These are phyloP conservation scores for Diarsia dahlii DNA, from an alignment of 2,888 invertebrate species.

Conservation along the genomic window DNA sequence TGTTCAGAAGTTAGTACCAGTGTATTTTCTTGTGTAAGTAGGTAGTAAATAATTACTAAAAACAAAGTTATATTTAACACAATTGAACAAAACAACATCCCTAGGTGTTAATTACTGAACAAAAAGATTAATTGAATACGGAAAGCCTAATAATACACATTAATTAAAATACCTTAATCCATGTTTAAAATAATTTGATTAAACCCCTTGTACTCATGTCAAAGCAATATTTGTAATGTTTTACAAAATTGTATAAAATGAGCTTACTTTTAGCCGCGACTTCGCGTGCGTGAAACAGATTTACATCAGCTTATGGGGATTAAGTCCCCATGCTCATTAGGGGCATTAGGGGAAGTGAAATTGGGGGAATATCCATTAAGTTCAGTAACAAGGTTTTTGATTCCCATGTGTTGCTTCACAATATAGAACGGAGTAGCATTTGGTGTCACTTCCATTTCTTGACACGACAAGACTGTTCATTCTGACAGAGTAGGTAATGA, in stretches of 20 bases:
- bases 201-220: conserved; percentile 11
- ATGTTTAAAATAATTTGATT: conserved; percentile 14
- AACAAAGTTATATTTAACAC: background rate
- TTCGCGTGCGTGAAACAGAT: conserved; percentile 58
- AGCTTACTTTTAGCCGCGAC: conserved; percentile 26
- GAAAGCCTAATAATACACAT: conserved; percentile 17
- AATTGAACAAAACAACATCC: too few relatives aligned
- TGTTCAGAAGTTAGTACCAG: background rate
- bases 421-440: background rate
- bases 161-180: conserved; percentile 22
- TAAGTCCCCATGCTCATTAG: conserved; percentile 60
- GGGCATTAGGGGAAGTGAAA: conserved; percentile 51
- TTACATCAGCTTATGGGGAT: conserved; percentile 58
- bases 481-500: background rate
- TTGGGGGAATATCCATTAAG: conserved; percentile 53
- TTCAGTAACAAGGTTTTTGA: conserved; percentile 36
- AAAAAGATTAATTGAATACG: background rate
- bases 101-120: background rate
- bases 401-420: conserved; percentile 26
- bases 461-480: background rate
- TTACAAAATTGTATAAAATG: conserved; percentile 26
- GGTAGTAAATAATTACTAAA: too few relatives aligned
- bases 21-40: background rate
- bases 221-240: conserved; percentile 29
- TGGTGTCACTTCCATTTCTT: background rate